Conservation (phyloP, 1,140 invertebrate genomes). For the Neomicropteryx cornuta region DNA sequence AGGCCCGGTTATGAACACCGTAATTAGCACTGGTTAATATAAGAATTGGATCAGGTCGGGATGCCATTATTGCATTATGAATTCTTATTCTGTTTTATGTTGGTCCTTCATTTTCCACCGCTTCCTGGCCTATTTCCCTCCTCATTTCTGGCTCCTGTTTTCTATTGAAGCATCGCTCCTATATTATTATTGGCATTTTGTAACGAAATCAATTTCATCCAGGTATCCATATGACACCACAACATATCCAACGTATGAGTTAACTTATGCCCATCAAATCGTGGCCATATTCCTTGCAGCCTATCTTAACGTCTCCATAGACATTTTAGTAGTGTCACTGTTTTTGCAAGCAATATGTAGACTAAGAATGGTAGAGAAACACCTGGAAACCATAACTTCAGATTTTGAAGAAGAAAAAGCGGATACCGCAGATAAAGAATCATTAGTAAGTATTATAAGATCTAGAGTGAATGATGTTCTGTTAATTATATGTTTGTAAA, state of each 20-base stretch:
- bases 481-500: neutral
- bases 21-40: too few species aligned
- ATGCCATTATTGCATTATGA: too few species aligned
- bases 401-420: slow-evolving; percentile 10
- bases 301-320: slow-evolving; percentile 35
- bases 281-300: slow-evolving; percentile 27
- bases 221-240: slow-evolving; percentile 41
- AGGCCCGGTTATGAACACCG: too few species aligned
- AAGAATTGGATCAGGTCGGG: too few species aligned
- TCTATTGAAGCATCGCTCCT: too few species aligned
- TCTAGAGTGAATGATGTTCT: slow-evolving; percentile 15
- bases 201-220: neutral
- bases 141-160: too few species aligned
- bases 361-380: slow-evolving; percentile 24
- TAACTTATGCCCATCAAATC: slow-evolving; percentile 36
- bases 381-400: slow-evolving; percentile 17
- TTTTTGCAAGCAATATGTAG: slow-evolving; percentile 37
- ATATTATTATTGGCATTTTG: too few species aligned
- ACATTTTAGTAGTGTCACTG: slow-evolving; percentile 32
- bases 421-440: slow-evolving; percentile 10
- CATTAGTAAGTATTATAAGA: slow-evolving; percentile 12
- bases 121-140: too few species aligned
- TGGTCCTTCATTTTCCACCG: too few species aligned
- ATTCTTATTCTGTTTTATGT: too few species aligned
- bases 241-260: slow-evolving; percentile 33